A percentile compares a stretch with the other conserved stretches of the same genome.
Conservation (phyloP, 1,140 invertebrate species). For the Eumaeus atala region DNA sequence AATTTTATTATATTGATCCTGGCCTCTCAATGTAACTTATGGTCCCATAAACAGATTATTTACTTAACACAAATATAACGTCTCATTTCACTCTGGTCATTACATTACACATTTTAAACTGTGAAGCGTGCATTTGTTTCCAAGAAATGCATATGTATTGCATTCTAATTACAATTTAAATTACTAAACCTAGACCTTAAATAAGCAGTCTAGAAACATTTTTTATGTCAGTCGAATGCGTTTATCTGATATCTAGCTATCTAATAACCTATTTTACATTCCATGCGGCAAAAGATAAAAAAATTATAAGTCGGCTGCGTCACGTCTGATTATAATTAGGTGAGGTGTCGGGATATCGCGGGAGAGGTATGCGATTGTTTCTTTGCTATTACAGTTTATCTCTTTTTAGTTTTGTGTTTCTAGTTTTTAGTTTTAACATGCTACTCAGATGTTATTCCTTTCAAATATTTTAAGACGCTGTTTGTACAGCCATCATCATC, state of each 20-base stretch:
- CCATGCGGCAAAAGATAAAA: slow-evolving; percentile 43
- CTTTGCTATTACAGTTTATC: slow-evolving; percentile 29
- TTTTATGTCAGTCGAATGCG: slow-evolving; percentile 11
- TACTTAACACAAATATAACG: no score
- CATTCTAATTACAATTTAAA: slow-evolving; percentile 10
- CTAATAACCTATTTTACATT: slow-evolving; percentile 18
- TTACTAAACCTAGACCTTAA: slow-evolving; percentile 7
- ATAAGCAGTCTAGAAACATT: slow-evolving; percentile 2
- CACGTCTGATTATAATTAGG: slow-evolving; percentile 60
- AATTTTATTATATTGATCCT: no score
- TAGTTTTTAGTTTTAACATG: slow-evolving; percentile 21
- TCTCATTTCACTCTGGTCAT: no score
- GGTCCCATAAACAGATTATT: no score
- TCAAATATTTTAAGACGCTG: slow-evolving; percentile 16
- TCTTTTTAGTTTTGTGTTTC: slow-evolving; percentile 15
- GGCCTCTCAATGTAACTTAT: no score
- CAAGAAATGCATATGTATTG: neutral
- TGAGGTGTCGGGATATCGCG: slow-evolving; percentile 37
- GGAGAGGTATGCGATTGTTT: slow-evolving; percentile 38
- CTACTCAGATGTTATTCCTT: slow-evolving; percentile 24
- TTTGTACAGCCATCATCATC: neutral
- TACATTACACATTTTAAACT: no score
- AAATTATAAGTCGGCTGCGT: slow-evolving; percentile 55
- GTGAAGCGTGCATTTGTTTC: neutral
- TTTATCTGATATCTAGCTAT: slow-evolving; percentile 18